These are phyloP conservation scores for Columba guinea DNA, from an alignment of 2,797 vertebrate species.

Conservation along the genomic window DNA sequence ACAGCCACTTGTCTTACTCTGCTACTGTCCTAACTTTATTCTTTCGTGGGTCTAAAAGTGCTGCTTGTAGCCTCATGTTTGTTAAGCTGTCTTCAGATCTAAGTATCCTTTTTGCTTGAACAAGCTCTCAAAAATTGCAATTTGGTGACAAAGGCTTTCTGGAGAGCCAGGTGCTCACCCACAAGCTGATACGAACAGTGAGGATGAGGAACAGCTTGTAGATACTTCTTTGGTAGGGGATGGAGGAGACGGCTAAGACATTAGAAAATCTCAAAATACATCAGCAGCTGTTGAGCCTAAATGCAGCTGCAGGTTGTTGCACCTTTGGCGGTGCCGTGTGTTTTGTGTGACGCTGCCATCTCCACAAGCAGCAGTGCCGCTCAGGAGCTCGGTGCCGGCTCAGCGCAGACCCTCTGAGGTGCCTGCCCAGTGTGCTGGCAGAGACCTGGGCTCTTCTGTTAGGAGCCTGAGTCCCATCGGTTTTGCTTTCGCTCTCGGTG, in stretches of 20 bases:
- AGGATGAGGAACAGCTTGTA: background rate
- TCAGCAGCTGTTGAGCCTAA: background rate
- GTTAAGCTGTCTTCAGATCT: background rate
- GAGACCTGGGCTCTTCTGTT: background rate
- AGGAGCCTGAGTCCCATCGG: accelerated
- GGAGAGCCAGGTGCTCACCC: constrained; percentile 6
- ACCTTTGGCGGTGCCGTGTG: background rate
- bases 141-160: background rate
- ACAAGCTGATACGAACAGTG: background rate
- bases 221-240: background rate
- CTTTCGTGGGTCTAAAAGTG: background rate
- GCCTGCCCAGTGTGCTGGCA: background rate
- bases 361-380: background rate
- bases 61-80: background rate
- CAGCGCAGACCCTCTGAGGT: background rate
- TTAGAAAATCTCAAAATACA: background rate
- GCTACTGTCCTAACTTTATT: background rate
- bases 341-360: background rate
- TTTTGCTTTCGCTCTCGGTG: background rate
- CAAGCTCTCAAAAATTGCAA: background rate
- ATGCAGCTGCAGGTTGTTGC: accelerated
- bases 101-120: constrained; percentile 12
- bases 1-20: background rate
- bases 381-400: background rate
- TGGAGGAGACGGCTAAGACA: background rate